Conservation (phyloP, 2,797 vertebrate species). For the Coregonus ussuriensis region DNA sequence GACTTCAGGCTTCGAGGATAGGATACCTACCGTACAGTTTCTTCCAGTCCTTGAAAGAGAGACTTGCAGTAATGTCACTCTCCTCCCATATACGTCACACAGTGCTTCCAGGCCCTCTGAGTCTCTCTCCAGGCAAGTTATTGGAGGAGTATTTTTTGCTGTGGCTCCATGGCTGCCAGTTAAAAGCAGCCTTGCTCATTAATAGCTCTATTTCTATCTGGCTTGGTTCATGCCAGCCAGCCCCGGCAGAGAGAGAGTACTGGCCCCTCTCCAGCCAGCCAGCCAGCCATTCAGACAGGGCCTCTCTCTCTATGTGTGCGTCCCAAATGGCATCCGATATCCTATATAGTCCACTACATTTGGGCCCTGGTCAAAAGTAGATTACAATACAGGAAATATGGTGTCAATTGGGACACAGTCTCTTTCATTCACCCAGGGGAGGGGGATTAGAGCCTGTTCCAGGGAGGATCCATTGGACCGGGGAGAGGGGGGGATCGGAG, state of each 20-base stretch:
- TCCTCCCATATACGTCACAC: neutral
- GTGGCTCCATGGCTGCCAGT: neutral
- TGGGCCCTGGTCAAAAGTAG: neutral
- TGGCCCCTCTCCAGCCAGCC: constrained; percentile 5
- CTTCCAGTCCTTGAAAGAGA: neutral
- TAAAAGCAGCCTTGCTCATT: constrained; percentile 18
- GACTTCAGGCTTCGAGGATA: neutral
- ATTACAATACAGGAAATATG: neutral
- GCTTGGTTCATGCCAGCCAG: constrained; percentile 1
- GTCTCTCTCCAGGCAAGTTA: neutral
- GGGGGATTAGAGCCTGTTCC: constrained; percentile 13
- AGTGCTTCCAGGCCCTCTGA: neutral
- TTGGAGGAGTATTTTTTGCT: neutral
- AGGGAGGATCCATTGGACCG: constrained; percentile 13
- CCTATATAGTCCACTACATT: neutral
- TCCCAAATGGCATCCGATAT: too few species aligned
- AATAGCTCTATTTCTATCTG: constrained; percentile 27
- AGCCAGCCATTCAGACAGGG: neutral
- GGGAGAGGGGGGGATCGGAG: neutral
- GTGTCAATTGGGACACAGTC: neutral
- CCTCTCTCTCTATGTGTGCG: neutral
- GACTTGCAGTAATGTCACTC: neutral
- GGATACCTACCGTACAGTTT: neutral
- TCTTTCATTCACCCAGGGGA: constrained; percentile 20
- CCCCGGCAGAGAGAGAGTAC: neutral